These are phyloP conservation scores for Sterrhoptilus dennistouni DNA, from an alignment of 2,113 vertebrate genomes.

Conservation along the genomic window DNA sequence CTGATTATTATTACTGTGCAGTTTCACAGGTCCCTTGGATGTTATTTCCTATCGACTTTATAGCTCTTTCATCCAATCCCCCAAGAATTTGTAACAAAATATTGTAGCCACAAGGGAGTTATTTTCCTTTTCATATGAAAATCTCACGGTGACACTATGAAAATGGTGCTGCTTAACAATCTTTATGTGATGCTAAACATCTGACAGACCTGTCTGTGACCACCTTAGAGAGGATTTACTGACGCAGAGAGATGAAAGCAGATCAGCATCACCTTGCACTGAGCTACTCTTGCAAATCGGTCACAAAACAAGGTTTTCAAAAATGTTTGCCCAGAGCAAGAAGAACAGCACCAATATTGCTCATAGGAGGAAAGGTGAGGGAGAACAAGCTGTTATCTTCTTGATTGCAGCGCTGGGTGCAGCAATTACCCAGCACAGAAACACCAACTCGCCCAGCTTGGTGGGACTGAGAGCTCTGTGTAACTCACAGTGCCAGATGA, in stretches of 20 bases:
- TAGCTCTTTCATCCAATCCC: neutral
- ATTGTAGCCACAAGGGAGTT: neutral
- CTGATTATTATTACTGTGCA: neutral
- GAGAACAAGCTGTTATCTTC: neutral
- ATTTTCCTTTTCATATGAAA: slow-evolving; percentile 15
- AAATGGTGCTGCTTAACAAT: neutral
- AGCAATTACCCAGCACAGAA: neutral
- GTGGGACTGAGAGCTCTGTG: neutral
- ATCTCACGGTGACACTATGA: neutral
- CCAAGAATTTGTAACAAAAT: neutral
- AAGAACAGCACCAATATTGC: neutral
- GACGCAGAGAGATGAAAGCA: neutral
- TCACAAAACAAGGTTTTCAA: neutral
- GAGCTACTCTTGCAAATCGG: neutral
- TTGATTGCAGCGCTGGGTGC: neutral
- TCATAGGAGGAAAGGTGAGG: neutral
- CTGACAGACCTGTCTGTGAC: neutral
- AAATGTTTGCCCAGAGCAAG: neutral
- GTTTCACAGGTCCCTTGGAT: neutral
- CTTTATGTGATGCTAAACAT: neutral
- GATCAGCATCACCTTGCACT: neutral
- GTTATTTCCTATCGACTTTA: neutral
- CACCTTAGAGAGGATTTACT: neutral
- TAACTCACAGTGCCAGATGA: neutral
- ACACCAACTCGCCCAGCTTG: neutral